Evolutionary conservation across 2,797 vertebrate species (phyloP).

Genomic region (Clarias fuscus): DNA sequence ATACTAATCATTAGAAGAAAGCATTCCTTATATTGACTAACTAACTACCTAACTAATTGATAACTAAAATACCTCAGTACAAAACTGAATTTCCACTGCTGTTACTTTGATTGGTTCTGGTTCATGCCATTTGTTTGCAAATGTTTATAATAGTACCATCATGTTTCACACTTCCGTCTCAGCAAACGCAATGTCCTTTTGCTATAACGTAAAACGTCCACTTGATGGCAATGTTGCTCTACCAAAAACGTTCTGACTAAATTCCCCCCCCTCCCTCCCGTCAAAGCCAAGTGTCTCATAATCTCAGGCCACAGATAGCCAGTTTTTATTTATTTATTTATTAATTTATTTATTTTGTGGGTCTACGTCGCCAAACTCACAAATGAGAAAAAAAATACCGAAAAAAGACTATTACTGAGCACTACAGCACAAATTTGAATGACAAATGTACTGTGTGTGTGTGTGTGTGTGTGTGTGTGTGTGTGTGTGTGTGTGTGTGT

Average conservation of each 20-base stretch:
- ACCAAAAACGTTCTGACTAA: slow-evolving; percentile 57
- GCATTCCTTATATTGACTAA: slow-evolving; percentile 19
- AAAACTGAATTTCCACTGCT: slow-evolving; percentile 48
- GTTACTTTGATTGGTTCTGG: slow-evolving; percentile 44
- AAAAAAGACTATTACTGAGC: slow-evolving; percentile 5
- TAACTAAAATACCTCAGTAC: slow-evolving; percentile 19
- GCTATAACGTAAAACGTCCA: slow-evolving; percentile 56
- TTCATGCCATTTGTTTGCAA: slow-evolving; percentile 63
- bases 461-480: neutral
- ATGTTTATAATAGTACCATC: slow-evolving; percentile 48
- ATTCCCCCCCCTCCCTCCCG: neutral
- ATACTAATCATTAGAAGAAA: neutral
- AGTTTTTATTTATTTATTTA: slow-evolving; percentile 10
- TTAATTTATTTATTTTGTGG: no score
- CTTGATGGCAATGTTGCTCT: slow-evolving; percentile 88
- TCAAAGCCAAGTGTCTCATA: slow-evolving; percentile 21
- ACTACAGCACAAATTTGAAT: neutral
- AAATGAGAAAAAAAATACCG: slow-evolving; percentile 14
- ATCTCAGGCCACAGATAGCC: slow-evolving; percentile 18
- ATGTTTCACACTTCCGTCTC: slow-evolving; percentile 24
- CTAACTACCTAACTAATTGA: no score
- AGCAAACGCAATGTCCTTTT: neutral
- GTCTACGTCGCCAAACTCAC: neutral
- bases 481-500: neutral
- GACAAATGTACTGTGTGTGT: neutral